Conservation (phyloP, 2,797 vertebrate species). For the Hydrolagus colliei region DNA sequence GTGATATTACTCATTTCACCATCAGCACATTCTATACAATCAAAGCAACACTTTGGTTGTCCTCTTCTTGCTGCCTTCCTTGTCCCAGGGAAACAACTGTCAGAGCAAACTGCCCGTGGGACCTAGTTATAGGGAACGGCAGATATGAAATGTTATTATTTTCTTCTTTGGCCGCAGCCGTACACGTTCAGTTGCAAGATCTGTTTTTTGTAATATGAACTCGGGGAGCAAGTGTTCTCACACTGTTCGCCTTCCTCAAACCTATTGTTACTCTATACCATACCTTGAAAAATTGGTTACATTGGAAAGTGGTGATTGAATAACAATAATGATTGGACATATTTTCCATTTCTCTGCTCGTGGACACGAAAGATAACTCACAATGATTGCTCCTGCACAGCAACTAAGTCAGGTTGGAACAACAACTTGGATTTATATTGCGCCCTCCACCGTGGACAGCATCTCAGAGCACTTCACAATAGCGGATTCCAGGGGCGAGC, state of each 20-base stretch:
- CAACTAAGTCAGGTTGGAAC: no score
- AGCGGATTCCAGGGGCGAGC: no score
- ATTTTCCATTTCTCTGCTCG: no score
- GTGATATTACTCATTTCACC: constrained; percentile 54
- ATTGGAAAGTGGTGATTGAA: neutral
- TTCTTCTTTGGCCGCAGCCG: neutral
- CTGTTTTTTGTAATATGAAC: neutral
- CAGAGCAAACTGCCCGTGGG: constrained; percentile 51
- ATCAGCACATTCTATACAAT: constrained; percentile 52
- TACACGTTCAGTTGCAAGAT: neutral
- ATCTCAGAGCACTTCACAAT: no score
- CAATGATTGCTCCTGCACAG: no score
- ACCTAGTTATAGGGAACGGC: constrained; percentile 38
- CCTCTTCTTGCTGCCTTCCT: constrained; percentile 49
- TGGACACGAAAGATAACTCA: no score
- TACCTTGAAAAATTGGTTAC: neutral
- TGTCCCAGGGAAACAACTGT: constrained; percentile 47
- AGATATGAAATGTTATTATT: neutral
- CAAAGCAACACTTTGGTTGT: constrained; percentile 54
- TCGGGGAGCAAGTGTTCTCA: neutral
- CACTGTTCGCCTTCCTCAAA: neutral
- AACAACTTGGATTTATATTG: no score
- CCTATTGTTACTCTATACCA: neutral
- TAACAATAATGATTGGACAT: no score
- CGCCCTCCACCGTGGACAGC: no score